Evolutionary conservation across 2,888 invertebrate species (phyloP).

Genomic region (Calameuta pallipes): DNA sequence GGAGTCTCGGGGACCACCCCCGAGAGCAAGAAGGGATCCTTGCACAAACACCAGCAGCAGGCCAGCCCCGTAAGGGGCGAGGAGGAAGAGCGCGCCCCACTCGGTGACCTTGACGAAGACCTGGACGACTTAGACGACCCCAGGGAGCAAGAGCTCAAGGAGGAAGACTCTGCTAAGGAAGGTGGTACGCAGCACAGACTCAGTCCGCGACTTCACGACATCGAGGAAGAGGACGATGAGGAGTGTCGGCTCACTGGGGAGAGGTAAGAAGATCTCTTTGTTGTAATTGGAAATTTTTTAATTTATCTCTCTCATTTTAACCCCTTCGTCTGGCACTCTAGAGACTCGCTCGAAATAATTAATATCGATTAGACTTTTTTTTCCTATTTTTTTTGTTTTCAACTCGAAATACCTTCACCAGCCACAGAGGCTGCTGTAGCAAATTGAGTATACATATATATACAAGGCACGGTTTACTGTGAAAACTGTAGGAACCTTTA

Average conservation of each 20-base stretch:
- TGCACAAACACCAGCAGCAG: conserved; percentile 58
- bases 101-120: conserved; percentile 57
- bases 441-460: too few species aligned
- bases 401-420: too few species aligned
- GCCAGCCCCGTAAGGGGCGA: conserved; percentile 28
- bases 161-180: conserved; percentile 46
- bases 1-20: conserved; percentile 72
- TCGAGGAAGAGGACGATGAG: conserved; percentile 84
- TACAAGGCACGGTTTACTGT: too few species aligned
- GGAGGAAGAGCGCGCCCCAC: conserved; percentile 39
- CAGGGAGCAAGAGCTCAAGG: conserved; percentile 35
- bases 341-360: too few species aligned
- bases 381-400: too few species aligned
- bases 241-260: conserved; percentile 65
- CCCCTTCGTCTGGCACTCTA: too few species aligned
- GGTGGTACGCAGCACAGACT: conserved; percentile 71
- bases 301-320: too few species aligned
- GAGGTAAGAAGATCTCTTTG: conserved; percentile 44
- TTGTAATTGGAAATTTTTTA: background rate
- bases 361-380: too few species aligned
- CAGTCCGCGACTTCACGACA: conserved; percentile 84
- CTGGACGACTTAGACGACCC: conserved; percentile 32
- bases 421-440: too few species aligned
- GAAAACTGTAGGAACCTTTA: too few species aligned
- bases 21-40: conserved; percentile 68